Evolutionary conservation across 1,140 invertebrate species (phyloP).

Genomic region (Micrasema minimum): DNA sequence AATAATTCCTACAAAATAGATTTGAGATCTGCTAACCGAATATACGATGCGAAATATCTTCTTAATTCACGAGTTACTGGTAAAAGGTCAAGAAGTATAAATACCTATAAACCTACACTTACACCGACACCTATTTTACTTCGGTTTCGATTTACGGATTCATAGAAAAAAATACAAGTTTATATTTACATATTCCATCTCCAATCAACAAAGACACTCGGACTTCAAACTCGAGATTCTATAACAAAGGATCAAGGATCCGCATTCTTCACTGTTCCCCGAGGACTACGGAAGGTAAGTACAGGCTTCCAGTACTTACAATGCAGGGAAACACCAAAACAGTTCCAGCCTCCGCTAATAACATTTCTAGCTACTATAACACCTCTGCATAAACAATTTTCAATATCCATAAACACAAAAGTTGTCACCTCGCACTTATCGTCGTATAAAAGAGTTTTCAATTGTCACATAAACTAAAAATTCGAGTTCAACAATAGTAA

Average conservation of each 20-base stretch:
- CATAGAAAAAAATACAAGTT: constrained; percentile 52
- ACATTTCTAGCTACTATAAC: constrained; percentile 5
- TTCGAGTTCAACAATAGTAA: constrained; percentile 35
- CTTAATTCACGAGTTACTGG: constrained; percentile 6
- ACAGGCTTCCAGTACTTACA: not conserved
- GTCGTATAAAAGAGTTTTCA: constrained; percentile 21
- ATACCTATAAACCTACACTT: constrained; percentile 48
- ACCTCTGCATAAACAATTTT: constrained; percentile 1
- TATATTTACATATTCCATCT: constrained; percentile 52
- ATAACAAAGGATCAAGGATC: constrained; percentile 21
- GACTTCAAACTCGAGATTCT: constrained; percentile 37
- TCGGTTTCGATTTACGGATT: constrained; percentile 40
- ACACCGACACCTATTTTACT: constrained; percentile 51
- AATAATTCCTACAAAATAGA: constrained; percentile 42
- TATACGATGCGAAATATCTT: constrained; percentile 1
- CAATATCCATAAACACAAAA: constrained; percentile 34
- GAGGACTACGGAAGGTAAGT: not conserved
- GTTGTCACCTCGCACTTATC: constrained; percentile 27
- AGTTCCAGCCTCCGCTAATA: constrained; percentile 5
- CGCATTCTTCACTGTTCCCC: constrained; percentile 13
- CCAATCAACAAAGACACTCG: constrained; percentile 54
- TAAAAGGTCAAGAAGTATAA: constrained; percentile 41
- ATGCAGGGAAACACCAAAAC: constrained; percentile 27
- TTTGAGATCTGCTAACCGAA: constrained; percentile 46
- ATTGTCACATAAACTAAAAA: constrained; percentile 34